Evolutionary conservation across 2,797 vertebrate species (phyloP), one percentile per base, ranked within the genome.

Genomic region (Labroides dimidiatus): DNA sequence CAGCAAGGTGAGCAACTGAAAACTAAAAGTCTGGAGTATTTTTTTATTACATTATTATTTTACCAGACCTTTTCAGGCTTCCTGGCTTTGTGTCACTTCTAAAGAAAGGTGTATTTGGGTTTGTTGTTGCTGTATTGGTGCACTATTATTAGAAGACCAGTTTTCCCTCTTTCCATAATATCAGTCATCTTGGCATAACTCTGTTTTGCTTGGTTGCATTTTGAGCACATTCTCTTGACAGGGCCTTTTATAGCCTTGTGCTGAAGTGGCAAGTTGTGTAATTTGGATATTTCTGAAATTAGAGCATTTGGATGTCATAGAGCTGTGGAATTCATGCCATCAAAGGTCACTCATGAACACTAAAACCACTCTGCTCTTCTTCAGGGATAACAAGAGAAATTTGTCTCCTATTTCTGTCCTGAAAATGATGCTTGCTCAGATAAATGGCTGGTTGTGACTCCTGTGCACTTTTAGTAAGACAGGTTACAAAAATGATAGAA

Each of bases 181-280:
- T 91, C 87, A 81, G 74, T 90, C 81, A 77, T 89, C 77, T 81
- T 83, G 85, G 74, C 87, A 85, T 69, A 86, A 82, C 77, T 89
- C 80, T 78, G 85, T 85, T 90, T 86, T 90, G 84, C 85, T 89
- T 83, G 84, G 86, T 89, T 88, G 84, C 80, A 75, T 90, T 88
- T 81, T 76, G 82, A 89, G 74, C 77, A 80, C 83, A 77, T 88
- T 85, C 84, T 87, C 81, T 76, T 80, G 71, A 85, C 80, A 80
- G 64, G 57, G 64, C 81, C 87, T 86, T 91, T 90, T 87, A 90
- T 86, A 89, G 87, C 49, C 72, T 55, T 74, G 67, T 78, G 77
- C 84, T 82, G 69, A 84, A 84, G 78, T 81, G 77, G 75, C 78
- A 81, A 85, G 75, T 82, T 80, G 77, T 79, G 81, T 84, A 89